phyloP scores from a whole-genome alignment of 2,113 vertebrate genomes.

The Oncorhynchus nerka region DNA sequence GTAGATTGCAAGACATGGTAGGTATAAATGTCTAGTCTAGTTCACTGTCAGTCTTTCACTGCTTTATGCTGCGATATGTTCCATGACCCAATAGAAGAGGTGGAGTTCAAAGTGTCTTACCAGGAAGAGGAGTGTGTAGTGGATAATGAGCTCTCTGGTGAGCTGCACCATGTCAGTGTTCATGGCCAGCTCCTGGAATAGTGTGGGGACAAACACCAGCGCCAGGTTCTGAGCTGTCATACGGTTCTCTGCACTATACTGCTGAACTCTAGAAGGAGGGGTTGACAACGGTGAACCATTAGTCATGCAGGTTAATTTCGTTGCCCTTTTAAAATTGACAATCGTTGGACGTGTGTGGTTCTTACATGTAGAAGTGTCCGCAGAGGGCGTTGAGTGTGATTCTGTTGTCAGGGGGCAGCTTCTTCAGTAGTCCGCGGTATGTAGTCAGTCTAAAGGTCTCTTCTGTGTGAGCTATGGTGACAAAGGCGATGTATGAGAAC shows the following conservation, averaged over 20 bases:
- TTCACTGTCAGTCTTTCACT: too few relatives aligned
- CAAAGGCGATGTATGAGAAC: too few relatives aligned
- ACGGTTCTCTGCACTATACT: conserved; percentile 68
- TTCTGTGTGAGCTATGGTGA: neutral
- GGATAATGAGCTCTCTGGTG: conserved; percentile 71
- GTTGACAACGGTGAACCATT: too few relatives aligned
- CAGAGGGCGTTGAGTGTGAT: conserved; percentile 39
- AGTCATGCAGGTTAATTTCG: neutral
- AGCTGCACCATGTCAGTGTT: conserved; percentile 62
- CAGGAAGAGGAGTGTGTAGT: conserved; percentile 68
- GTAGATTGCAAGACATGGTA: neutral
- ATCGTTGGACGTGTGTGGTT: too few relatives aligned
- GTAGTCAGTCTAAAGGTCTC: conserved; percentile 32
- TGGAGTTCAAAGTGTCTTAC: conserved; percentile 39
- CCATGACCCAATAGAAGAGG: too few relatives aligned
- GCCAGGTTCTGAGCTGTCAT: conserved; percentile 76
- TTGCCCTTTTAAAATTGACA: neutral
- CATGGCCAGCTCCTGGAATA: conserved; percentile 66
- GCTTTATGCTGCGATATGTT: too few relatives aligned
- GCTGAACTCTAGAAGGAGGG: conserved; percentile 63
- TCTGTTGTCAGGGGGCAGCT: conserved; percentile 54
- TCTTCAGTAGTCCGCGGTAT: conserved; percentile 54
- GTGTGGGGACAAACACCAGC: conserved; percentile 68
- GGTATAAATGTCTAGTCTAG: neutral
- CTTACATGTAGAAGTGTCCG: conserved; percentile 51